Conservation (phyloP, 2,797 vertebrate genomes). For the Gymnothorax reevesii region DNA sequence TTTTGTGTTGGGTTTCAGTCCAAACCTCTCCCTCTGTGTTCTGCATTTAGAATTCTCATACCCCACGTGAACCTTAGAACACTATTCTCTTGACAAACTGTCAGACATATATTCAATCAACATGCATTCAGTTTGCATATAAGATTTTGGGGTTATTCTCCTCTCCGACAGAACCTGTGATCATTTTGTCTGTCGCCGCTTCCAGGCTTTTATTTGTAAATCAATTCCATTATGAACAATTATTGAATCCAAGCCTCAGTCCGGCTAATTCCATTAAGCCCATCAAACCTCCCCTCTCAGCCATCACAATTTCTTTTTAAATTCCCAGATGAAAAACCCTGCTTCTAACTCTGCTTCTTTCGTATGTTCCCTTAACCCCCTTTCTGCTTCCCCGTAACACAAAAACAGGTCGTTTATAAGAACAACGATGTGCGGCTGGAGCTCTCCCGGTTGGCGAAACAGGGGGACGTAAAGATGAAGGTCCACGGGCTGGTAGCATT, state of each 20-base stretch:
- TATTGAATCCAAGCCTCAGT: not conserved
- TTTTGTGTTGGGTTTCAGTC: not conserved
- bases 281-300: not conserved
- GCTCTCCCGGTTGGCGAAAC: slow-evolving; percentile 93
- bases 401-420: slow-evolving; percentile 95
- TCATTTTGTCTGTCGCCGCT: not conserved
- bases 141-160: not conserved
- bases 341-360: not conserved
- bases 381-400: slow-evolving; percentile 35
- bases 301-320: not conserved
- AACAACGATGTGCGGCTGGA: slow-evolving; percentile 97
- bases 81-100: not conserved
- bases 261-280: slow-evolving; percentile 28
- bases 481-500: slow-evolving; percentile 96
- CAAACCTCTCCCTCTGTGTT: not conserved
- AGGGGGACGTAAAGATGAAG: slow-evolving; percentile 98
- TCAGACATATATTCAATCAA: not conserved
- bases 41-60: slow-evolving; percentile 9
- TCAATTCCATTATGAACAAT: not conserved
- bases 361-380: slow-evolving; percentile 13
- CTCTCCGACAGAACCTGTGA: not conserved
- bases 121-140: not conserved
- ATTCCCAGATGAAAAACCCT: not conserved
- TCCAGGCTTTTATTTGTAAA: not conserved
- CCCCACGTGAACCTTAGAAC: not conserved